Conservation (phyloP, 2,113 vertebrate species). For the Haemorhous mexicanus region DNA sequence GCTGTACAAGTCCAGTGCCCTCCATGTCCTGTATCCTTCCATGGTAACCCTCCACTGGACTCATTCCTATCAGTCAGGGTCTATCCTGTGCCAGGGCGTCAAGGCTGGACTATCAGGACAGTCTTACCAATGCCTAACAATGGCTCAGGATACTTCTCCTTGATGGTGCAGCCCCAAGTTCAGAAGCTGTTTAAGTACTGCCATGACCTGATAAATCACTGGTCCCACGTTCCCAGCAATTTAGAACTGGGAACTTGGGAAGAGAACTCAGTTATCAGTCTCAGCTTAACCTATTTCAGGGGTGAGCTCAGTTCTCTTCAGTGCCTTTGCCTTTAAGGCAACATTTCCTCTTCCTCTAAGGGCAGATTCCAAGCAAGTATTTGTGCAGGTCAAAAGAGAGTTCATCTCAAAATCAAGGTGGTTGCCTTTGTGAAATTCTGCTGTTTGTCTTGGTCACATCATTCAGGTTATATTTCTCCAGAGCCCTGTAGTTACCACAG, state of each 20-base stretch:
- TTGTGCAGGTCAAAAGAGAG: neutral
- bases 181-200: neutral
- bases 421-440: neutral
- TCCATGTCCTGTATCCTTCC: neutral
- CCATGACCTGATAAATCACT: neutral
- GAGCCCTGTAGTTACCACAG: neutral
- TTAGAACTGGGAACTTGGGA: neutral
- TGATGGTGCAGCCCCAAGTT: neutral
- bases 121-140: neutral
- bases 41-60: neutral
- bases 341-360: neutral
- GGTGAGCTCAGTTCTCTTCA: neutral
- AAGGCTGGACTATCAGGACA: neutral
- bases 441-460: neutral
- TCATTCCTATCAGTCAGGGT: neutral
- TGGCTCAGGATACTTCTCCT: neutral
- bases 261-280: neutral
- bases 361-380: neutral
- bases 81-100: neutral
- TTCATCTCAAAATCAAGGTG: neutral
- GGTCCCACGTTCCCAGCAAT: neutral
- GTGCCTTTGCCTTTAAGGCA: neutral
- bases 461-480: neutral
- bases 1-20: fast-evolving
- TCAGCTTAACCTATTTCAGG: neutral